Conservation (phyloP, 2,113 vertebrate species). For the Bungarus multicinctus region DNA sequence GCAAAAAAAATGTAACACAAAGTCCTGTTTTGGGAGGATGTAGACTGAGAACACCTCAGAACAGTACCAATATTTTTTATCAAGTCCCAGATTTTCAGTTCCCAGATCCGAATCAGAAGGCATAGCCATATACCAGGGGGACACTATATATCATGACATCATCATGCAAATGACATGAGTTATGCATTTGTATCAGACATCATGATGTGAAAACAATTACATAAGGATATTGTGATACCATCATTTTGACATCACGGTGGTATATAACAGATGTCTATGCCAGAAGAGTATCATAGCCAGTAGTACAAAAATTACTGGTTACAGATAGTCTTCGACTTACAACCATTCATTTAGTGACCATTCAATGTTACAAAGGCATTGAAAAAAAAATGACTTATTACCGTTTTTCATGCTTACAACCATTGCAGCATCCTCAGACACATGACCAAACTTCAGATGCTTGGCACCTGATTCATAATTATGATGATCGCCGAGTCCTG, state of each 20-base stretch:
- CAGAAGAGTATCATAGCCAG: not conserved
- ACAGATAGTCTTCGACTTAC: not conserved
- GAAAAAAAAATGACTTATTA: not conserved
- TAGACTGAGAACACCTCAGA: not conserved
- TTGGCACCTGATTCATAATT: not conserved
- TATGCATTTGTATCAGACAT: not conserved
- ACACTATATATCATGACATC: not conserved
- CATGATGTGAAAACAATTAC: not conserved
- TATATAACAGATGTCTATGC: not conserved
- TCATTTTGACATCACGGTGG: not conserved
- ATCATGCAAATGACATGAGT: not conserved
- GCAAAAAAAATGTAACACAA: too few species aligned
- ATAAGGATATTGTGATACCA: not conserved
- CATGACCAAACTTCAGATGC: not conserved
- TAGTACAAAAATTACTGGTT: not conserved
- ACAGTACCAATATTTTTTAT: not conserved
- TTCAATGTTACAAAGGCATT: not conserved
- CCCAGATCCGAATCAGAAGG: not conserved
- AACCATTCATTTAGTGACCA: not conserved
- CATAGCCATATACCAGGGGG: not conserved
- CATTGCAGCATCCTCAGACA: not conserved
- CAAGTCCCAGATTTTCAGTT: not conserved
- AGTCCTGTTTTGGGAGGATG: too few species aligned
- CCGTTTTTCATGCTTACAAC: not conserved
- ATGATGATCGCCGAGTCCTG: not conserved